phyloP scores from a whole-genome alignment of 2,888 invertebrate species.

The Atethmia centrago region DNA sequence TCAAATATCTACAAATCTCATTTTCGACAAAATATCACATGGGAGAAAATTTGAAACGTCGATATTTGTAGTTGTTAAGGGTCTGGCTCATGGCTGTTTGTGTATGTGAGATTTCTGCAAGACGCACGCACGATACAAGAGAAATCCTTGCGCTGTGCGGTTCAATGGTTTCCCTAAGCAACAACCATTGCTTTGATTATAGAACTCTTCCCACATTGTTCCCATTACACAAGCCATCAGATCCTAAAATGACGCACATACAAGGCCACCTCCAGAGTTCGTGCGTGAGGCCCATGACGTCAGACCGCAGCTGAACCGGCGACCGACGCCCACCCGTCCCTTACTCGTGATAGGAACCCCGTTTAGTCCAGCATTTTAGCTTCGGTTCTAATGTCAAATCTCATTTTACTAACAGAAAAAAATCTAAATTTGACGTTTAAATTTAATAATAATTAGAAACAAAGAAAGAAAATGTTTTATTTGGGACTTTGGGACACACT shows the following conservation, averaged over 20 bases:
- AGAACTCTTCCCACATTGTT: constrained; percentile 7
- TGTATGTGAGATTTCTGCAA: not conserved
- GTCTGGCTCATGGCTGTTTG: not conserved
- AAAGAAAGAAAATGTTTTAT: too few species aligned
- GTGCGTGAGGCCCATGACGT: constrained; percentile 56
- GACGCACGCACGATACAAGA: not conserved
- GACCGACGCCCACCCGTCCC: constrained; percentile 38
- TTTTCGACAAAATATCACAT: too few species aligned
- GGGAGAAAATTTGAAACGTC: too few species aligned
- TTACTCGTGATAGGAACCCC: constrained; percentile 16
- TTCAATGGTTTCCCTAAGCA: not conserved
- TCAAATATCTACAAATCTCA: too few species aligned
- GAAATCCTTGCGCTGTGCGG: not conserved
- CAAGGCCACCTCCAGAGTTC: constrained; percentile 40
- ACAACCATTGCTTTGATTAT: not conserved
- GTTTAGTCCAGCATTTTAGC: constrained; percentile 18
- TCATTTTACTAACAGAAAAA: not conserved
- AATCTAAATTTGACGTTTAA: too few species aligned
- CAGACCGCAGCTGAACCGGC: constrained; percentile 34
- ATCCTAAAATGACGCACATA: constrained; percentile 38
- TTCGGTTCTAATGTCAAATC: not conserved
- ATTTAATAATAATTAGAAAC: too few species aligned
- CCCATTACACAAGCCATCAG: constrained; percentile 29
- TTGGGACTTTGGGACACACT: too few species aligned
- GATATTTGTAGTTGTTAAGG: too few species aligned